Evolutionary conservation across 2,888 invertebrate species (phyloP), one percentile per base, ranked within the genome.

Genomic region (Malthinus flaveolus): DNA sequence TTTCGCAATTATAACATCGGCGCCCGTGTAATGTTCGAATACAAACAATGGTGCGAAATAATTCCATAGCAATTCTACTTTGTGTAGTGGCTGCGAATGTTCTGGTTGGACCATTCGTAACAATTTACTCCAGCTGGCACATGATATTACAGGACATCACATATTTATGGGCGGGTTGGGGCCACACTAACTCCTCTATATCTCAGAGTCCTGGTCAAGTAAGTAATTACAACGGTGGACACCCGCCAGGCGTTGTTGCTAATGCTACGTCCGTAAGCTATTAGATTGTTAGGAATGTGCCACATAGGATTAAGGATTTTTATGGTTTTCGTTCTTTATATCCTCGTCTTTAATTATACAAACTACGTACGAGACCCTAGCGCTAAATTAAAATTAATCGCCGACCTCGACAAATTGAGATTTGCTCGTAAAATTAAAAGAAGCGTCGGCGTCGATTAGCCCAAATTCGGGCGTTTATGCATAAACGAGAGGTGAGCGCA

Each of bases 111-210:
- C 76, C 78, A 79, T 79, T 78, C 76, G 78, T 79, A 79, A 78
- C 79, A 79, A 79, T 79, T 78, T 79, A 75, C 73, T 73, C 75
- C 77, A 79, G 77, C 79, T 78, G 78, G 78, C 78, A 78, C 78
- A 76, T 78, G 78, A 77, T 78, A 79, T 79, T 79, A 78, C 77
- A 75, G 74, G 74, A 74, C 78, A 78, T 78, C 77, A 78, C 75
- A 76, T 78, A 79, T 78, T 79, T 79, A 79, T 78, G 76, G 76
- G 72, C 74, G 73, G 68, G 69, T 73, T 70, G 74, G 74, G 71
- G 65, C 70, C 64, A 63, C 67, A 62, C 66, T 67, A 69, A 67
- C 69, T 69, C 68, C 68, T 69, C 68, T 68, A 68, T 69, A 68
- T 69, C 68, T 68, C 69, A 69, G 69, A 67, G 69, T 67, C 70